A percentile compares a stretch with the other conserved stretches of the same genome.
phyloP scores from a whole-genome alignment of 2,888 invertebrate genomes.

The Meganola albula region DNA sequence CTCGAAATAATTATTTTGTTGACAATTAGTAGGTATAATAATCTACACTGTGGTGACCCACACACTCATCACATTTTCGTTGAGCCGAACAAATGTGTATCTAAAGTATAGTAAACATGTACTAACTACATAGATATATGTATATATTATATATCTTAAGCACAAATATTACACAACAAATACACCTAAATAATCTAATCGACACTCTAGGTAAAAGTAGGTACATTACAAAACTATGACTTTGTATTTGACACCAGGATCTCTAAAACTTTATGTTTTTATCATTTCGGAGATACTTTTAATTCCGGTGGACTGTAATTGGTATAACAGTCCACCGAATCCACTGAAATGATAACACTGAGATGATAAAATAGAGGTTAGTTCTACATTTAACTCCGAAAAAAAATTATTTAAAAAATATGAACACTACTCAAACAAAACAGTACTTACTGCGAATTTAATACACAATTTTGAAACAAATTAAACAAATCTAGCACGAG shows the following conservation, averaged over 20 bases:
- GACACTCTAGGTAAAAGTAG: background rate
- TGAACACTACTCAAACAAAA: too few relatives aligned
- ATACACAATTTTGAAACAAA: too few relatives aligned
- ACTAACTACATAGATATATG: constrained; percentile 1
- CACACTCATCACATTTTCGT: constrained; percentile 3
- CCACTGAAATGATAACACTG: constrained; percentile 1
- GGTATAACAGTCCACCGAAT: too few relatives aligned
- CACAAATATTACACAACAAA: constrained; percentile 1
- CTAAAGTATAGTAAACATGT: background rate
- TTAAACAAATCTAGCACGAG: too few relatives aligned
- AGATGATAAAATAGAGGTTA: too few relatives aligned
- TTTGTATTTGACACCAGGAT: constrained; percentile 1
- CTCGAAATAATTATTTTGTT: constrained; percentile 2
- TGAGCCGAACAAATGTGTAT: constrained; percentile 1
- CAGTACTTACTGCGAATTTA: too few relatives aligned
- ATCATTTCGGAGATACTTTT: too few relatives aligned
- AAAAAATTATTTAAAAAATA: too few relatives aligned
- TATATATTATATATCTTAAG: constrained; percentile 1
- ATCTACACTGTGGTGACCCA: constrained; percentile 5
- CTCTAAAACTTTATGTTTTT: background rate
- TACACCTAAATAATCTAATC: constrained; percentile 1
- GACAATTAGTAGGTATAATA: constrained; percentile 4
- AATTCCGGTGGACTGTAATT: background rate
- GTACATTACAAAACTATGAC: constrained; percentile 1
- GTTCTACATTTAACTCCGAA: too few relatives aligned